A percentile compares a stretch with the other conserved stretches of the same genome.
Conservation (phyloP, 92 coral and sea anemone species). For the Diadumene lineata region DNA sequence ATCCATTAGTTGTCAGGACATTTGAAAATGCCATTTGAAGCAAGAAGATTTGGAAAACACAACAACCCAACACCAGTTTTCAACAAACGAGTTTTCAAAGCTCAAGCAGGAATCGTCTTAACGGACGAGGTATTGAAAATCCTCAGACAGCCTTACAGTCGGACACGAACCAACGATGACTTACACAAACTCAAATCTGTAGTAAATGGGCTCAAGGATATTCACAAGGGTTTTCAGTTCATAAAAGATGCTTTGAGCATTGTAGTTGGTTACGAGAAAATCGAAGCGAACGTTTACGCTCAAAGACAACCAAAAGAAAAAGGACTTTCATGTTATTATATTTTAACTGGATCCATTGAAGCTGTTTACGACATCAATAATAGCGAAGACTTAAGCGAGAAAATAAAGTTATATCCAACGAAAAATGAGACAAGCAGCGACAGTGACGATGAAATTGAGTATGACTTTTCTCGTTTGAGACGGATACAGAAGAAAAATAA, state of each 20-base stretch:
- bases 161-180: conserved; percentile 55
- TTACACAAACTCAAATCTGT: conserved; percentile 74
- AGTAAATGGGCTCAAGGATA: conserved; percentile 77
- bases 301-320: conserved; percentile 60
- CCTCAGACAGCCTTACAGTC: conserved; percentile 46
- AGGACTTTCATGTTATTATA: conserved; percentile 83
- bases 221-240: conserved; percentile 85
- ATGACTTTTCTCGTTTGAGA: too few relatives aligned
- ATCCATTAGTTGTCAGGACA: too few relatives aligned
- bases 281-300: conserved; percentile 61
- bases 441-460: background rate
- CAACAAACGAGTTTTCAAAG: conserved; percentile 90
- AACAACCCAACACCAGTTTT: conserved; percentile 80
- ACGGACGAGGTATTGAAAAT: conserved; percentile 69
- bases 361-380: conserved; percentile 73
- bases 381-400: conserved; percentile 1
- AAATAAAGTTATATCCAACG: background rate
- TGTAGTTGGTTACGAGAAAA: conserved; percentile 80
- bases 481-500: background rate
- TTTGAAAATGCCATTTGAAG: too few relatives aligned
- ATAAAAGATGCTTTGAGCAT: conserved; percentile 78
- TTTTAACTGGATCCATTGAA: conserved; percentile 88
- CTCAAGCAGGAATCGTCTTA: conserved; percentile 91
- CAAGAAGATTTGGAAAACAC: background rate
- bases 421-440: background rate